These are phyloP conservation scores for Volucella inflata DNA, from an alignment of 2,888 invertebrate species.

Conservation along the genomic window DNA sequence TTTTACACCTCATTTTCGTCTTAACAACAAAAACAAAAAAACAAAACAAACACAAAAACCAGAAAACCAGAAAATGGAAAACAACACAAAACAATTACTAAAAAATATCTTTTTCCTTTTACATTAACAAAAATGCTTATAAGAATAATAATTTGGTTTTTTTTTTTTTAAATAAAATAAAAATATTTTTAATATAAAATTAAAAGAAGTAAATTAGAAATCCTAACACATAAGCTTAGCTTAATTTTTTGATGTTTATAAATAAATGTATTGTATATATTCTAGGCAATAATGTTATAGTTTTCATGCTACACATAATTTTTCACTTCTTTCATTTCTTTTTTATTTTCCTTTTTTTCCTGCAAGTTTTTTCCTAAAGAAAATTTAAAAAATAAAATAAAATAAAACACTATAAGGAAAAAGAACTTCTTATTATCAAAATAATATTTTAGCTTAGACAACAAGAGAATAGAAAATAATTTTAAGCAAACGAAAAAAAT, in stretches of 20 bases:
- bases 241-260: conserved; percentile 71
- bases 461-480: conserved; percentile 28
- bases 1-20: conserved; percentile 23
- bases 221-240: conserved; percentile 73
- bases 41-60: conserved; percentile 5
- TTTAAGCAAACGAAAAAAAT: conserved; percentile 20
- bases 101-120: conserved; percentile 6
- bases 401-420: conserved; percentile 3
- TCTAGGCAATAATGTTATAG: conserved; percentile 66
- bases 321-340: conserved; percentile 32
- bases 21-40: conserved; percentile 12
- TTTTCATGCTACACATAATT: conserved; percentile 66
- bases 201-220: conserved; percentile 67
- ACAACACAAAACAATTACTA: neutral
- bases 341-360: conserved; percentile 20
- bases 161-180: too few relatives aligned
- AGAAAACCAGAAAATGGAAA: conserved; percentile 14
- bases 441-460: conserved; percentile 65
- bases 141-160: conserved; percentile 34
- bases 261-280: conserved; percentile 71
- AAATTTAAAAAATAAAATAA: conserved; percentile 77
- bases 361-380: conserved; percentile 51
- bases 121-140: conserved; percentile 50
- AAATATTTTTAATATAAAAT: conserved; percentile 30
- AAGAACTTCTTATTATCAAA: conserved; percentile 76